Percentiles rank a stretch among this genome's conserved stretches.
These are phyloP conservation scores for Theretra japonica DNA, from an alignment of 2,888 invertebrate species.

Conservation along the genomic window DNA sequence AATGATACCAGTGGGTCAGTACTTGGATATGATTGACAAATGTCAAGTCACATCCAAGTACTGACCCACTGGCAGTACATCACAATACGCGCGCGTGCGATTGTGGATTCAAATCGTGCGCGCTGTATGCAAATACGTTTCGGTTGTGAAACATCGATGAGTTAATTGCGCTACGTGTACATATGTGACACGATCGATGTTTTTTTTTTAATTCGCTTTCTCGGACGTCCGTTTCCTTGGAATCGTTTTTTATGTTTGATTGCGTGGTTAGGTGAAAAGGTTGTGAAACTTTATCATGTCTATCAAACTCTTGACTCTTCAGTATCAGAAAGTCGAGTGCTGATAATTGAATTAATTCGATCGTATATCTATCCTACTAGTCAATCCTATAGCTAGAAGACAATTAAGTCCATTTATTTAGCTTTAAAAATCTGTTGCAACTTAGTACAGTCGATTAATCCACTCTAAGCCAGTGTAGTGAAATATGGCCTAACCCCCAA, in stretches of 20 bases:
- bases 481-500: too few relatives aligned
- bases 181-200: background rate
- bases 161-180: background rate
- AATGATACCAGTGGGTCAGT: too few relatives aligned
- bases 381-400: too few relatives aligned
- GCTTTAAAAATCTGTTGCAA: too few relatives aligned
- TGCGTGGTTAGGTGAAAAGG: background rate
- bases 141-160: background rate
- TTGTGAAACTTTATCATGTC: background rate
- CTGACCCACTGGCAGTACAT: background rate
- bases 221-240: conserved; percentile 3
- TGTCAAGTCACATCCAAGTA: background rate
- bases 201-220: background rate
- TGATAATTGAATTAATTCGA: too few relatives aligned
- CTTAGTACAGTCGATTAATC: too few relatives aligned
- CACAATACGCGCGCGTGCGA: background rate
- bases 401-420: too few relatives aligned
- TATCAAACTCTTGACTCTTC: too few relatives aligned
- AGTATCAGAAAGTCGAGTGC: too few relatives aligned
- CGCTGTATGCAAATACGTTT: background rate
- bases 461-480: too few relatives aligned
- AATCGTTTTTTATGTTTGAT: background rate
- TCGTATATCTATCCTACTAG: background rate
- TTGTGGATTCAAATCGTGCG: background rate
- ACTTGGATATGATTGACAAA: too few relatives aligned